phyloP scores from a whole-genome alignment of 2,113 vertebrate species.

The Heloderma charlesbogerti region DNA sequence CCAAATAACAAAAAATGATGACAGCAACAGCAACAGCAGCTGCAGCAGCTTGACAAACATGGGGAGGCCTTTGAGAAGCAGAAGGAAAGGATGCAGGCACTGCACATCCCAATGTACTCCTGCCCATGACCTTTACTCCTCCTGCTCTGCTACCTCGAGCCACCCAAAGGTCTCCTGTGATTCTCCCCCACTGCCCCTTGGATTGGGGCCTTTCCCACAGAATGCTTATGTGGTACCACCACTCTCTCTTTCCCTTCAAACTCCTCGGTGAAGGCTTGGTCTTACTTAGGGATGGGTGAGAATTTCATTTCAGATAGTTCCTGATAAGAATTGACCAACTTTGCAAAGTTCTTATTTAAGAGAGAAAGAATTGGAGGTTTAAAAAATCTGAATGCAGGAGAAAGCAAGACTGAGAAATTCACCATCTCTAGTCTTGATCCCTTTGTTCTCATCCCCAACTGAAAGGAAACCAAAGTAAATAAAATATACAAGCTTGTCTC shows the following conservation, averaged over 20 bases:
- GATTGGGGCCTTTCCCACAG: background rate
- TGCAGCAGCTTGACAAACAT: constrained; percentile 6
- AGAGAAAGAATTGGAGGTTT: too few relatives aligned
- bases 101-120: background rate
- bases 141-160: background rate
- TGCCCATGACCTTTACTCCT: background rate
- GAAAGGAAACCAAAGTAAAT: background rate
- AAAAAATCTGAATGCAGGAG: too few relatives aligned
- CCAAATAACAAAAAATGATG: constrained; percentile 60
- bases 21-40: constrained; percentile 20
- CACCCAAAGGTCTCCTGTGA: background rate
- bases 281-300: too few relatives aligned
- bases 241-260: background rate
- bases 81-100: background rate
- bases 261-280: too few relatives aligned
- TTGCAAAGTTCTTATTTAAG: background rate
- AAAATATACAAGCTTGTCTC: background rate
- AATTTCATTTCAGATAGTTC: too few relatives aligned
- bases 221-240: too few relatives aligned
- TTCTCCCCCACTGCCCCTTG: too few relatives aligned
- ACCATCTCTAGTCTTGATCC: too few relatives aligned
- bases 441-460: background rate
- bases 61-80: constrained; percentile 9
- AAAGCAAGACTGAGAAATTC: too few relatives aligned
- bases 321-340: too few relatives aligned